Evolutionary conservation across 2,797 vertebrate species (phyloP).

Genomic region (Epinephelus malabaricus): DNA sequence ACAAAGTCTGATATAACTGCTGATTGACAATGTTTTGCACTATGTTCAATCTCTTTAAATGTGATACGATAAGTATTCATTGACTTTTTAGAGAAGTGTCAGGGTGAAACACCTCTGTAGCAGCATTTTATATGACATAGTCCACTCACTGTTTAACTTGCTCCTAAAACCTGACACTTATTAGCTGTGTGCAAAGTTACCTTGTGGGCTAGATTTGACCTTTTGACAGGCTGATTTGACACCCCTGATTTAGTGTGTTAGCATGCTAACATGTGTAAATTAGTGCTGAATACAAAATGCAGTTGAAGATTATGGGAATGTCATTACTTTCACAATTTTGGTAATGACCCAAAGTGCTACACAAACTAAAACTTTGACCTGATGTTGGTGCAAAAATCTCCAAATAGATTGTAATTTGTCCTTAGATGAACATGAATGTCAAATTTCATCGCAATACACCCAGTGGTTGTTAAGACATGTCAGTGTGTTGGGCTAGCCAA

Average conservation of each 20-base stretch:
- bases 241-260: not conserved
- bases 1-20: no score
- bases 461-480: not conserved
- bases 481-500: not conserved
- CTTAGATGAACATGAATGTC: not conserved
- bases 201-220: no score
- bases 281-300: not conserved
- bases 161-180: no score
- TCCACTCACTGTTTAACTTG: no score
- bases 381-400: not conserved
- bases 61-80: no score
- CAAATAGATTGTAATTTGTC: not conserved
- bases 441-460: not conserved
- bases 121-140: no score
- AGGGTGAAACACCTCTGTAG: no score
- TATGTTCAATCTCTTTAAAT: no score
- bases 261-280: not conserved
- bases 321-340: not conserved
- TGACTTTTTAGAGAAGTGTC: no score
- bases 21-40: no score
- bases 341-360: not conserved
- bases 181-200: no score
- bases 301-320: not conserved
- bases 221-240: no score
- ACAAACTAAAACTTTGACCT: not conserved